These are phyloP conservation scores for Gyps fulvus DNA, from an alignment of 2,113 vertebrate genomes.

Conservation along the genomic window DNA sequence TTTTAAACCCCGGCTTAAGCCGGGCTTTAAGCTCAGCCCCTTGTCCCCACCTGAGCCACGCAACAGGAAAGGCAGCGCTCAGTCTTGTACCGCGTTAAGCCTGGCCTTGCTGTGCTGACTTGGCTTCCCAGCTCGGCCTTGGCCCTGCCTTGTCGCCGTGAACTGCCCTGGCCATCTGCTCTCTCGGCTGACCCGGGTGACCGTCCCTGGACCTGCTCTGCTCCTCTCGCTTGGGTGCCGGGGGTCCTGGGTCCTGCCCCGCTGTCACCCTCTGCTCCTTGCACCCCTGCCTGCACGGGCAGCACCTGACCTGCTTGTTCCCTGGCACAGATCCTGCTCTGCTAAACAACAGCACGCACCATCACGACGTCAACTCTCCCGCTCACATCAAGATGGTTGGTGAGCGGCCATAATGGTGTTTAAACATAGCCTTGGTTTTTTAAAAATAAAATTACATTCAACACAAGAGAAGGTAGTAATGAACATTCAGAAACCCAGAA, in stretches of 20 bases:
- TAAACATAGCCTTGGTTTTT: neutral
- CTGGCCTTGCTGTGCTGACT: neutral
- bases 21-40: neutral
- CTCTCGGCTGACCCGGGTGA: neutral
- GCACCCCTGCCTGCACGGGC: accelerated
- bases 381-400: neutral
- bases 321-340: neutral
- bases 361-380: neutral
- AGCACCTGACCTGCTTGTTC: neutral
- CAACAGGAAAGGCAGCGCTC: neutral
- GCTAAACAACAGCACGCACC: neutral
- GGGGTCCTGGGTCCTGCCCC: neutral
- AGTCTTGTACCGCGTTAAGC: neutral
- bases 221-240: neutral
- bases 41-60: no score
- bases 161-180: neutral
- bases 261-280: neutral
- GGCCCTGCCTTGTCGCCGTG: neutral
- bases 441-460: neutral
- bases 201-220: neutral
- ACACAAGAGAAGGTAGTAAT: neutral
- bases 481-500: neutral
- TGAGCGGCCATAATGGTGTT: neutral
- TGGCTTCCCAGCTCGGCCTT: neutral
- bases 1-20: neutral